A percentile compares a stretch with the other conserved stretches of the same genome.
phyloP scores from a whole-genome alignment of 2,113 vertebrate species.

The Lycocorax pyrrhopterus region DNA sequence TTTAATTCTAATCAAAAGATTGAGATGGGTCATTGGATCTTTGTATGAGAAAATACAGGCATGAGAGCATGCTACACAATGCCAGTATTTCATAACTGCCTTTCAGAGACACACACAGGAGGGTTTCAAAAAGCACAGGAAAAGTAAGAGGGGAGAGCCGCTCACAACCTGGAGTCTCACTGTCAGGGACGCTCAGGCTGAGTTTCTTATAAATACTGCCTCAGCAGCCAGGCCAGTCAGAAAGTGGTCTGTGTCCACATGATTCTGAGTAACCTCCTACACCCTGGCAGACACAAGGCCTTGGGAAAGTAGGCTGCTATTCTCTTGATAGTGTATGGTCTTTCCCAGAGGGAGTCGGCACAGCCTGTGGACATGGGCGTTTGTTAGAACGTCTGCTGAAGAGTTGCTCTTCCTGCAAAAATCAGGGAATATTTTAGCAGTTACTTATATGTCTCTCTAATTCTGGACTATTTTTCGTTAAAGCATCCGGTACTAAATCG shows the following conservation, averaged over 20 bases:
- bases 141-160: not conserved
- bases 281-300: not conserved
- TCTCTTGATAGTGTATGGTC: not conserved
- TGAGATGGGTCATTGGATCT: not conserved
- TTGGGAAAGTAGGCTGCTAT: not conserved
- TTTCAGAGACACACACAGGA: not conserved
- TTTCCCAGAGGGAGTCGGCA: accelerated
- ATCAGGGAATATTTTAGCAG: not conserved
- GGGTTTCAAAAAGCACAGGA: not conserved
- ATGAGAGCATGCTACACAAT: not conserved
- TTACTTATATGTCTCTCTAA: not conserved
- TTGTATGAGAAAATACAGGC: not conserved
- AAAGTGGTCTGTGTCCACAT: not conserved
- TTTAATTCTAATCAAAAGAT: not conserved
- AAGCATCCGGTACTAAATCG: not conserved
- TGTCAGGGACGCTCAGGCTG: not conserved
- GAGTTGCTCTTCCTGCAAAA: not conserved
- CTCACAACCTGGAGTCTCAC: not conserved
- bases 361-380: not conserved
- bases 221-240: not conserved
- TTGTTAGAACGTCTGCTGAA: not conserved
- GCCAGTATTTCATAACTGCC: not conserved
- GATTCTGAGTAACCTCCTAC: not conserved
- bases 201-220: not conserved
- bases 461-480: not conserved